These are phyloP conservation scores for Parauchenoglanis punctatus DNA, from an alignment of 2,797 vertebrate species.

Conservation along the genomic window DNA sequence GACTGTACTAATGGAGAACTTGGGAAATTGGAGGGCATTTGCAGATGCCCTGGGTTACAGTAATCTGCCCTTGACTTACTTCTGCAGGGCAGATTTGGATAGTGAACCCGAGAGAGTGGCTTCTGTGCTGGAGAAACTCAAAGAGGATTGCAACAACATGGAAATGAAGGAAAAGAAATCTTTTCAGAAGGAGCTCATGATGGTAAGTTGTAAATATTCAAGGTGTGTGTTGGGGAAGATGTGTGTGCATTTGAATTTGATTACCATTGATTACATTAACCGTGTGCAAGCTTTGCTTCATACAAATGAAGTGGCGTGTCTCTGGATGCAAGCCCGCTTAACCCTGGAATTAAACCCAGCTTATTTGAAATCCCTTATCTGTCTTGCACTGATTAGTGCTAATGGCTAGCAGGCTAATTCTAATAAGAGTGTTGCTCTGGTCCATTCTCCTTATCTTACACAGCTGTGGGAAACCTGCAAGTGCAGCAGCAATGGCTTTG, in stretches of 20 bases:
- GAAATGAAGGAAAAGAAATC: conserved; percentile 92
- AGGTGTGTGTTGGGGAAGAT: neutral
- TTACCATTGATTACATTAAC: conserved; percentile 32
- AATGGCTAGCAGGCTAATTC: conserved; percentile 52
- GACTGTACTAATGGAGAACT: conserved; percentile 94
- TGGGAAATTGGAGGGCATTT: conserved; percentile 91
- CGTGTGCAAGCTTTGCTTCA: conserved; percentile 3
- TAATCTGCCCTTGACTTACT: conserved; percentile 85
- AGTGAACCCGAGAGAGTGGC: conserved; percentile 93
- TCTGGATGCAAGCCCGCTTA: conserved; percentile 9
- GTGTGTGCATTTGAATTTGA: conserved; percentile 11
- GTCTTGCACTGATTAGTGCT: conserved; percentile 39
- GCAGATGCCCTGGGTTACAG: conserved; percentile 89
- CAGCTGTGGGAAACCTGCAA: conserved; percentile 52
- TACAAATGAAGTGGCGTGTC: neutral
- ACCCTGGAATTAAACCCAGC: conserved; percentile 33
- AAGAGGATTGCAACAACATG: conserved; percentile 90
- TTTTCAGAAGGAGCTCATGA: conserved; percentile 97
- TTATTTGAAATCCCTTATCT: conserved; percentile 45
- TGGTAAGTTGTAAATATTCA: conserved; percentile 75
- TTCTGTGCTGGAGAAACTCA: conserved; percentile 93
- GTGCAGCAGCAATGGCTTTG: conserved; percentile 39
- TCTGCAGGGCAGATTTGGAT: conserved; percentile 90
- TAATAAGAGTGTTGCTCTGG: conserved; percentile 50
- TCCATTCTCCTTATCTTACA: conserved; percentile 47